A percentile compares a stretch with the other conserved stretches of the same genome.
Conservation (phyloP, 2,113 vertebrate species). For the Bubo bubo region DNA sequence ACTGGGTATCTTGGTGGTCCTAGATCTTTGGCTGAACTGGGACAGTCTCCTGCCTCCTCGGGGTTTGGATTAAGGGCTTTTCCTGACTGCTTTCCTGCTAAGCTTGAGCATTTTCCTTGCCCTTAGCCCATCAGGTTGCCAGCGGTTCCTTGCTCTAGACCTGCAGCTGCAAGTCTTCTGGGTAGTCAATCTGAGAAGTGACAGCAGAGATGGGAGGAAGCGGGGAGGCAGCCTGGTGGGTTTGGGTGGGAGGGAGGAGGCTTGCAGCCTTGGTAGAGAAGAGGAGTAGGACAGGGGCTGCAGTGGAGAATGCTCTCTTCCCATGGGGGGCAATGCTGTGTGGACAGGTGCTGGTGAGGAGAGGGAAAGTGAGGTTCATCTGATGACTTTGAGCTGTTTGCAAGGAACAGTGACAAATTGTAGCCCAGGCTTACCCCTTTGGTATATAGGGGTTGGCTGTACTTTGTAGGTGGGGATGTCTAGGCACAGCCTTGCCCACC, state of each 20-base stretch:
- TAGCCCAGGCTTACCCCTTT: neutral
- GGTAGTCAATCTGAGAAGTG: neutral
- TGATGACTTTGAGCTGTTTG: neutral
- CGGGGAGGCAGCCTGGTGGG: neutral
- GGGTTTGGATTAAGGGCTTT: slow-evolving; percentile 13
- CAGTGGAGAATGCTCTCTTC: neutral
- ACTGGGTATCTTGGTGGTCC: neutral
- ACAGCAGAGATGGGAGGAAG: neutral
- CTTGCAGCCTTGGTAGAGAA: neutral
- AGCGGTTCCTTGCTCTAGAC: neutral
- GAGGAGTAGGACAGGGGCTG: neutral
- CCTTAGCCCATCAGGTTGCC: neutral
- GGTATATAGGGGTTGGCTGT: neutral
- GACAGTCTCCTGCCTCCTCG: neutral
- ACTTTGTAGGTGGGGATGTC: neutral
- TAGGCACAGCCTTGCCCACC: neutral
- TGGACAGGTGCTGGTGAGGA: neutral
- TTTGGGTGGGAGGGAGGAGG: neutral
- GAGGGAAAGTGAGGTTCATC: neutral
- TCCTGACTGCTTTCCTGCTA: neutral
- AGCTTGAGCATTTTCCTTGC: neutral
- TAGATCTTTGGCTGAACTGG: neutral
- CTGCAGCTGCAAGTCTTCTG: neutral
- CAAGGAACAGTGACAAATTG: neutral
- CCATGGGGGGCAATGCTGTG: neutral